phyloP scores from a whole-genome alignment of 2,797 vertebrate species.

The Tiaroga cobitis region DNA sequence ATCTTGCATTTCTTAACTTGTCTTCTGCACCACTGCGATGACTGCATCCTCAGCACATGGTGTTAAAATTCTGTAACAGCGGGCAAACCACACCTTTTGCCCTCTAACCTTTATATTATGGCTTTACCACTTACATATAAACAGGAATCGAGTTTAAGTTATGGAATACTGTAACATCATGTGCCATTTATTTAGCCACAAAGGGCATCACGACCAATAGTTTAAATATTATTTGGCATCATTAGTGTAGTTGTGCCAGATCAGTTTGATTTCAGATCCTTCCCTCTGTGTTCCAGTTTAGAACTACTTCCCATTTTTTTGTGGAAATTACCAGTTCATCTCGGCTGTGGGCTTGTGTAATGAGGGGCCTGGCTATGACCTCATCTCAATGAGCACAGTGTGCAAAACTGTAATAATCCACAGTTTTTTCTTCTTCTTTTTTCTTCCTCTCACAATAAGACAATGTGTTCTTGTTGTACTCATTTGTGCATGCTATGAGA shows the following conservation, averaged over 20 bases:
- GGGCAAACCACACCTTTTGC: background rate
- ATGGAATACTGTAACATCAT: background rate
- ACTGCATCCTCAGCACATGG: conserved; percentile 1
- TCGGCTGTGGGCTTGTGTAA: conserved; percentile 53
- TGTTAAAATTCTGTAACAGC: background rate
- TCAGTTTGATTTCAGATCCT: conserved; percentile 13
- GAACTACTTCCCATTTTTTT: conserved; percentile 35
- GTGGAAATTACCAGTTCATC: conserved; percentile 56
- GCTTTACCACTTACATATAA: conserved; percentile 4
- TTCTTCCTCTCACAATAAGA: conserved; percentile 21
- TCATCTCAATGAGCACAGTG: conserved; percentile 53
- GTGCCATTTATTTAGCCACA: background rate
- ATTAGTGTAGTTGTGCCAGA: conserved; percentile 8
- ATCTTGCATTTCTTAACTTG: conserved; percentile 28
- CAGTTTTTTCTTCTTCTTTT: conserved; percentile 21
- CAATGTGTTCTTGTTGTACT: conserved; percentile 48
- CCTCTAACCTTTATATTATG: conserved; percentile 4
- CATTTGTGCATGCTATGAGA: conserved; percentile 5
- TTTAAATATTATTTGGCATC: conserved; percentile 17
- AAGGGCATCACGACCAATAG: background rate
- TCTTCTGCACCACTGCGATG: conserved; percentile 12
- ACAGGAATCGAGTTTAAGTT: background rate
- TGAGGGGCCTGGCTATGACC: conserved; percentile 55
- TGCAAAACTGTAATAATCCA: conserved; percentile 56
- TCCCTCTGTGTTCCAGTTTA: conserved; percentile 35